phyloP scores from a whole-genome alignment of 2,888 invertebrate species.

The Caenorhabditis panamensis region DNA sequence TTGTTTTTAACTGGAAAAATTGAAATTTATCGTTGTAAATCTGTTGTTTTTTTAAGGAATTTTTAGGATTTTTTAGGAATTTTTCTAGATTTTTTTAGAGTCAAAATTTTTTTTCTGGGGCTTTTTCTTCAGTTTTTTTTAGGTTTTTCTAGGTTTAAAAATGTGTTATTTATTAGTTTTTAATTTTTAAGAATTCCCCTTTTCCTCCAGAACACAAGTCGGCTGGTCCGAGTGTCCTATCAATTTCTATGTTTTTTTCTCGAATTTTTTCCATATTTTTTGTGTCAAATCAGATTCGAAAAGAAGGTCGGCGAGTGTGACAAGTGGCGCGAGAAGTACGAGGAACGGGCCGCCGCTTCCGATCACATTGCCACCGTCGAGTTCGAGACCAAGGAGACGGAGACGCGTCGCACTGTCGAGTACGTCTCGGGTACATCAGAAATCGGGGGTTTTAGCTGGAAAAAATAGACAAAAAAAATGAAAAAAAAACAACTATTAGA shows the following conservation, averaged over 20 bases:
- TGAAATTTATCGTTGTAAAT: constrained; percentile 5
- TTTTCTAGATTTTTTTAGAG: not conserved
- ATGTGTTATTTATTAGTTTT: not conserved
- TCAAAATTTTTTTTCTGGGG: not conserved
- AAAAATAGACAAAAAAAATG: not conserved
- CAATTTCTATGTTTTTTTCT: constrained; percentile 7
- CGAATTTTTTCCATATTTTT: constrained; percentile 2
- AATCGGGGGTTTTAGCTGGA: not conserved
- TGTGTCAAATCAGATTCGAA: constrained; percentile 45
- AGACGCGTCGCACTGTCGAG: constrained; percentile 44
- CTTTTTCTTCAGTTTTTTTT: constrained; percentile 5
- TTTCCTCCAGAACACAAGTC: too few species aligned
- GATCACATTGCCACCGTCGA: constrained; percentile 59
- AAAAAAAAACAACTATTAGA: not conserved
- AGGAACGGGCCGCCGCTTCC: constrained; percentile 46
- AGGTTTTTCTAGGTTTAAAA: not conserved
- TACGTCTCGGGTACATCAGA: constrained; percentile 10
- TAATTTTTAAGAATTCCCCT: not conserved
- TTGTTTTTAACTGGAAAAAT: not conserved
- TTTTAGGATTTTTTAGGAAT: not conserved
- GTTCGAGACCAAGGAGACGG: constrained; percentile 61
- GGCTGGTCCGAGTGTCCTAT: constrained; percentile 46
- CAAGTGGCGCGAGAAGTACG: constrained; percentile 63
- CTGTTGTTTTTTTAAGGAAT: not conserved
- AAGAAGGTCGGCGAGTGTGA: constrained; percentile 55